phyloP scores from a whole-genome alignment of 2,888 invertebrate species.

The Stratiomys singularior region DNA sequence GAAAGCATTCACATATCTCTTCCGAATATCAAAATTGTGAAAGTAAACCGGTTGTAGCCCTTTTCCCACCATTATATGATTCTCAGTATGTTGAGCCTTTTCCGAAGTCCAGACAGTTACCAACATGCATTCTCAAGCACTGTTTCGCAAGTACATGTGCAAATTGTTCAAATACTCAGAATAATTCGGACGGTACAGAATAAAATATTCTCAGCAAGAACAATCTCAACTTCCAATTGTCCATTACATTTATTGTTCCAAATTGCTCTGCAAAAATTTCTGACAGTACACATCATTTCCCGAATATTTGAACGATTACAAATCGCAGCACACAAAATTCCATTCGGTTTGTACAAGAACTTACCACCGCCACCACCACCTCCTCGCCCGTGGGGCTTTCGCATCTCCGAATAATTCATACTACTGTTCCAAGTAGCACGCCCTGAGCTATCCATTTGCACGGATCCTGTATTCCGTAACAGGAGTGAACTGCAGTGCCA shows the following conservation, averaged over 20 bases:
- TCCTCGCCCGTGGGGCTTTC: conserved; percentile 34
- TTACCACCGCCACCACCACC: conserved; percentile 27
- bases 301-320: conserved; percentile 24
- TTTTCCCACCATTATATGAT: neutral
- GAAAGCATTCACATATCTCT: neutral
- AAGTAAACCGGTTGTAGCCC: conserved; percentile 43
- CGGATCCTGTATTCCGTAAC: neutral
- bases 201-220: neutral
- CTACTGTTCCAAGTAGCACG: conserved; percentile 24
- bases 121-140: too few species aligned
- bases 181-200: too few species aligned
- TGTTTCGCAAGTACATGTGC: too few species aligned
- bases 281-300: neutral
- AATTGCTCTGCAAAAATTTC: neutral
- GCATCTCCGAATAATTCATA: conserved; percentile 10
- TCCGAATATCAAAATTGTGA: conserved; percentile 19
- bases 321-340: neutral
- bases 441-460: conserved; percentile 35
- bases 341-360: neutral
- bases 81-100: neutral
- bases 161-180: too few species aligned
- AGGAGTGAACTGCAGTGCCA: neutral
- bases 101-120: neutral
- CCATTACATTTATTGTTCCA: neutral
- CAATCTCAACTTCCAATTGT: neutral